Evolutionary conservation across 35 echinoderm and acorn worm genomes (phyloP), one percentile per base, ranked within the genome.

Genomic region (Strongylocentrotus purpuratus): DNA sequence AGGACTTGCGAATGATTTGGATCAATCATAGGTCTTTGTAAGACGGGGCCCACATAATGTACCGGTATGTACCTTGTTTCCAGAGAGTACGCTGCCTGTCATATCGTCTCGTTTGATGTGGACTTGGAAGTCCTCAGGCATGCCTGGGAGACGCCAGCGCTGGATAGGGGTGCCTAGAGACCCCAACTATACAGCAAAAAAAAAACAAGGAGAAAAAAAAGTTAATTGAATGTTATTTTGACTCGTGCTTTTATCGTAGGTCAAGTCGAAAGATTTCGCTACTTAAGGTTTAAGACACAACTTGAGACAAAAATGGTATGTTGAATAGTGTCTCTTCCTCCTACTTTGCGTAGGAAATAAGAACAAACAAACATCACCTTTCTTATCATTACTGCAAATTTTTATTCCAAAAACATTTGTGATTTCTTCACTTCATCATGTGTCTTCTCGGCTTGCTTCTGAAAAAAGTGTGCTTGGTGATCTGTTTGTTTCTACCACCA

Each of bases 71-170:
- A 99, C 98, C 97, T 99, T 99, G 86, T 99, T 97, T 13, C 98
- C 98, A 0, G 96, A 94, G 8, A 99, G 78, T 2, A 88, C 93
- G 18, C 94, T 86, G 87, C 98, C 98, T 18, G 96, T 96, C 92
- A 99, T 70, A 52, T 99, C 98, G 31, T 99, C 98, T 88, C 98
- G 48, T 91, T 99, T 99, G 25, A 99, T 97, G 78, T 93, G 95
- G 48, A 99, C 65, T 70, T 99, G 94, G 46, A 99, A 95, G 70
- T 97, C 96, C 15, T 94, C 92, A 46, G 98, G 98, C 25, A 96
- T 86, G 11, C 90, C 96, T 8, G 98, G 98, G 22, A 99, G 88
- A 61, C 95, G 94, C 98, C 98, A 99, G 94, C 94, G 52, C 7
- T 97, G 96, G 33, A 99, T 97, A 33, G 98, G 98, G 11, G 98